These are phyloP conservation scores for Colistium nudipinnis DNA, from an alignment of 2,113 vertebrate genomes.

Conservation along the genomic window DNA sequence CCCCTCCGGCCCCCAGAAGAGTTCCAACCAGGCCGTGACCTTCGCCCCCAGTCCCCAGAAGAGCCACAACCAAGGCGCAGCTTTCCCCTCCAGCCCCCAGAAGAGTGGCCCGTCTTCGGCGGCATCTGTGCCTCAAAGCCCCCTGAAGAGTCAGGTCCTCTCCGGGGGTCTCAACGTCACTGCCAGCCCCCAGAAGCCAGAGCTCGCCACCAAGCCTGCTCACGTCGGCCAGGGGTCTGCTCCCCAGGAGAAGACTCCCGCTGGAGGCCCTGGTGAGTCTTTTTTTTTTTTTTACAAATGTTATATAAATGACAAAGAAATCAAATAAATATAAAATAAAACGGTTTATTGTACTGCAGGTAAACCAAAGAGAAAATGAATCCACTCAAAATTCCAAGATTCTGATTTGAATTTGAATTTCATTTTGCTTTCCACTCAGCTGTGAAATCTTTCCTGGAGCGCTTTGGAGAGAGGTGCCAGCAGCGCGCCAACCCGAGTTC, in stretches of 20 bases:
- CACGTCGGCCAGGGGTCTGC: slow-evolving; percentile 47
- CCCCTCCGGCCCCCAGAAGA: slow-evolving; percentile 48
- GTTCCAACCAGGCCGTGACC: slow-evolving; percentile 3
- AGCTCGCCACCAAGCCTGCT: slow-evolving; percentile 45
- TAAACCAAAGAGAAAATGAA: no score
- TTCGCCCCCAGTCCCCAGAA: slow-evolving; percentile 39
- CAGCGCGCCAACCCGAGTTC: slow-evolving; percentile 80
- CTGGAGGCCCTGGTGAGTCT: slow-evolving; percentile 82
- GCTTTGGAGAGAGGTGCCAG: slow-evolving; percentile 90
- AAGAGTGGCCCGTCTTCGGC: slow-evolving; percentile 16
- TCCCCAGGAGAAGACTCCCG: slow-evolving; percentile 72
- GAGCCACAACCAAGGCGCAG: slow-evolving; percentile 21
- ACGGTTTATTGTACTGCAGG: no score
- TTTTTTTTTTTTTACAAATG: no score
- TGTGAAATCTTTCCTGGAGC: slow-evolving; percentile 93
- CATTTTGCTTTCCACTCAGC: slow-evolving; percentile 53
- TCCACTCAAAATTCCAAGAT: no score
- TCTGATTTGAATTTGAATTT: no score
- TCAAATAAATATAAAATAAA: no score
- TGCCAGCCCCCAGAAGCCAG: slow-evolving; percentile 68
- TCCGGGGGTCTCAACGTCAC: slow-evolving; percentile 14
- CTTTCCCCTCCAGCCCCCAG: slow-evolving; percentile 24
- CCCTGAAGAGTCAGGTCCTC: slow-evolving; percentile 35
- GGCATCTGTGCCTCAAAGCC: slow-evolving; percentile 31
- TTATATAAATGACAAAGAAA: no score